phyloP scores from a whole-genome alignment of 2,797 vertebrate species.

The Erpetoichthys calabaricus region DNA sequence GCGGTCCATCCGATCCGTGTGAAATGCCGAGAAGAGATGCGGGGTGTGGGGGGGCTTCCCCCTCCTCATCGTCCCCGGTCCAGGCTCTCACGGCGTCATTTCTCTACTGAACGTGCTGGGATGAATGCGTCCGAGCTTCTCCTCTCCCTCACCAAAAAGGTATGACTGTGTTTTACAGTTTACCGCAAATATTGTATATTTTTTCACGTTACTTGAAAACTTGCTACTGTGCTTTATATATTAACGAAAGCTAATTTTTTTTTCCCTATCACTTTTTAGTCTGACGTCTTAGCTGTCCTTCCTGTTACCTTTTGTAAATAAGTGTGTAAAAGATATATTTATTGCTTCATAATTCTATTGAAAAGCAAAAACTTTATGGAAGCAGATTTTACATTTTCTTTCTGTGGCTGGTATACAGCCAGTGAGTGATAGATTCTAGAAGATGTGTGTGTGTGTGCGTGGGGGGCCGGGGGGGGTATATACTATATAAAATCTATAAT shows the following conservation, averaged over 20 bases:
- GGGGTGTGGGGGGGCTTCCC: too few species aligned
- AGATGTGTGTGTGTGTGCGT: too few species aligned
- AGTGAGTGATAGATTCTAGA: slow-evolving; percentile 1
- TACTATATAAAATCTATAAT: not conserved
- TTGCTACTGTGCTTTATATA: slow-evolving; percentile 42
- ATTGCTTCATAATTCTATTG: slow-evolving; percentile 54
- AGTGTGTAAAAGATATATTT: slow-evolving; percentile 59
- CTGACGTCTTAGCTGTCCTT: slow-evolving; percentile 34
- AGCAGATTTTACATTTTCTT: slow-evolving; percentile 5
- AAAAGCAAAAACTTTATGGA: slow-evolving; percentile 14
- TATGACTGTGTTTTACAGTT: slow-evolving; percentile 28
- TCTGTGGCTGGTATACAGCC: slow-evolving; percentile 9
- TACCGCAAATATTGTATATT: slow-evolving; percentile 24
- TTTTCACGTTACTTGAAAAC: slow-evolving; percentile 57
- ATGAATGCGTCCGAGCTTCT: slow-evolving; percentile 32
- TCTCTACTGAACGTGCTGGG: slow-evolving; percentile 8
- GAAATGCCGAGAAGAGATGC: too few species aligned
- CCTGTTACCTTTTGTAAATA: slow-evolving; percentile 51
- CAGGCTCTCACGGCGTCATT: too few species aligned
- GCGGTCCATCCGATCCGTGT: too few species aligned
- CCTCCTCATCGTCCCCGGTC: too few species aligned
- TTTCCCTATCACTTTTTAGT: slow-evolving; percentile 28
- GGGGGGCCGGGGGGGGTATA: not conserved
- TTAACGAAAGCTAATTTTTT: slow-evolving; percentile 11
- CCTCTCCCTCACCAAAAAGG: slow-evolving; percentile 18